Conservation (phyloP, 2,797 vertebrate species). For the Sebastes nivosus region DNA sequence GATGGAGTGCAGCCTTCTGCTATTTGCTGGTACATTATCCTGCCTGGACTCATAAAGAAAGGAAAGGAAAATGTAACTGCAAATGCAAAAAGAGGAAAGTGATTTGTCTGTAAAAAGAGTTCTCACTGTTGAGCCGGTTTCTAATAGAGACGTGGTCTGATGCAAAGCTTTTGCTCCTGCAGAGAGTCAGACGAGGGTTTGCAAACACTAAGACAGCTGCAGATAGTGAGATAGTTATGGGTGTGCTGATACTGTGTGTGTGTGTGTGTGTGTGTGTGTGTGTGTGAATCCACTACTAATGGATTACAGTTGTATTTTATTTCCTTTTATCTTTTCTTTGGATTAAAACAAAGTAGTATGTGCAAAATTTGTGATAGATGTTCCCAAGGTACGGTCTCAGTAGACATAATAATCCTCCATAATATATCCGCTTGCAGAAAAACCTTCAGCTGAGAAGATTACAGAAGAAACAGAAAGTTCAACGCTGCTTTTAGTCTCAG, state of each 20-base stretch:
- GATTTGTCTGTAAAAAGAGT: slow-evolving; percentile 10
- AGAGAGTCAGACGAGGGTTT: slow-evolving; percentile 3
- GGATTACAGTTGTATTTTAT: not conserved
- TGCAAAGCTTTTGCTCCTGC: slow-evolving; percentile 19
- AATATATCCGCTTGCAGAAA: not conserved
- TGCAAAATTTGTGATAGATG: not conserved
- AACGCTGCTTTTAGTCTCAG: not conserved
- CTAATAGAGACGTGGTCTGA: slow-evolving; percentile 15
- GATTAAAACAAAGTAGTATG: slow-evolving; percentile 19
- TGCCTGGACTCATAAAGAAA: not conserved
- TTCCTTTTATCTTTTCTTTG: slow-evolving; percentile 2
- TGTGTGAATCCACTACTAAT: not conserved
- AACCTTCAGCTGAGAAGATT: not conserved
- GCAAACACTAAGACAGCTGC: slow-evolving; percentile 6
- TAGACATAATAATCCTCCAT: not conserved
- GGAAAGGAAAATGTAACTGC: slow-evolving; percentile 6
- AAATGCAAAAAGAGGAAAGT: slow-evolving; percentile 3
- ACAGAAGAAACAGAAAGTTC: not conserved
- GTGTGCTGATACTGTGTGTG: not conserved
- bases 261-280: not conserved
- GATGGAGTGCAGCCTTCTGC: not conserved
- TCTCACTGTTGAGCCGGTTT: not conserved
- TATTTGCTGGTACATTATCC: slow-evolving; percentile 9
- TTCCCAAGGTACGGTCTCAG: not conserved
- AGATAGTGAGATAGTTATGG: not conserved